Evolutionary conservation across 1,140 invertebrate genomes (phyloP).

Genomic region (Coelopa frigida): DNA sequence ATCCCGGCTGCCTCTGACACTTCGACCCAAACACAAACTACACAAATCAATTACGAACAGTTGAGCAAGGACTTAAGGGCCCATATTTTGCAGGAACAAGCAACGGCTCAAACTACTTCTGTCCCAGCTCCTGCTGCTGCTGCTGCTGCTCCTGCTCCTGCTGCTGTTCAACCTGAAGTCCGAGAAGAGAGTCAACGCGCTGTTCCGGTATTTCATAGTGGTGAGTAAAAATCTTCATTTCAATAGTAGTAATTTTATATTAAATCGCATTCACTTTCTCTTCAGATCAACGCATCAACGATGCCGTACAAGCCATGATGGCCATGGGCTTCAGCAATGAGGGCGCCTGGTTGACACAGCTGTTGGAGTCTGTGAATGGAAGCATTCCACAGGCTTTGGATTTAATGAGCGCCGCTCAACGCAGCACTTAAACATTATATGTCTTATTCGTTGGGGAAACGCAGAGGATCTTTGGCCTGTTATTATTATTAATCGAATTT

Average conservation of each 20-base stretch:
- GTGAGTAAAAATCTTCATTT: conserved; percentile 16
- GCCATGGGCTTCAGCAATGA: conserved; percentile 78
- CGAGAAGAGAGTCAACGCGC: conserved; percentile 20
- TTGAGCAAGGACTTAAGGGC: too few species aligned
- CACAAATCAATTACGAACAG: too few species aligned
- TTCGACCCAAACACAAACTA: too few species aligned
- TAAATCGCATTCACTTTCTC: conserved; percentile 7
- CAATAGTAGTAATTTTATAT: not conserved
- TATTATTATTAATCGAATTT: too few species aligned
- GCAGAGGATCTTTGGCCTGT: too few species aligned
- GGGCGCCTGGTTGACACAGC: conserved; percentile 50
- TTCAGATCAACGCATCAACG: conserved; percentile 55
- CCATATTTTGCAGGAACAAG: too few species aligned
- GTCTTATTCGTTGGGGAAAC: too few species aligned
- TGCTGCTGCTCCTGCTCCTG: too few species aligned
- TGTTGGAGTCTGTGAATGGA: conserved; percentile 53
- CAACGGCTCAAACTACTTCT: too few species aligned
- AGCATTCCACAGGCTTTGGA: conserved; percentile 67
- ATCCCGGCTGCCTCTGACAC: too few species aligned
- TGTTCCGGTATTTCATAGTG: conserved; percentile 25
- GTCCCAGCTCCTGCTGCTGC: not conserved
- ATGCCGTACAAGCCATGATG: conserved; percentile 60
- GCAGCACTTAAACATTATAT: conserved; percentile 7
- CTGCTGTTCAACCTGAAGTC: conserved; percentile 16
- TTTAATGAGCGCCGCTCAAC: conserved; percentile 47